Evolutionary conservation across 1,140 invertebrate genomes (phyloP).

Genomic region (Vollenhovia emeryi): DNA sequence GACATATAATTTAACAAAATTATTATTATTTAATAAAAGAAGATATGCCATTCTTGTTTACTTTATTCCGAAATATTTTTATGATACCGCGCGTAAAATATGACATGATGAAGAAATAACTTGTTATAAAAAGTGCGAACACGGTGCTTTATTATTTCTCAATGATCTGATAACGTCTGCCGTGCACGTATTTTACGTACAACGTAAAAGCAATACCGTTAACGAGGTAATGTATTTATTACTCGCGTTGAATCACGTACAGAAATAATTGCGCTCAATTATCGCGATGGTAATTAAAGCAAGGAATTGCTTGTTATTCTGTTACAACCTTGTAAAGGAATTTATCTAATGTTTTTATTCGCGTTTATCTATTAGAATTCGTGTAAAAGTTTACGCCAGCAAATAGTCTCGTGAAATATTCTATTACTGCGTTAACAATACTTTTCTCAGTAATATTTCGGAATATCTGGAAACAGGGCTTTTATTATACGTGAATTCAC

Average conservation of each 20-base stretch:
- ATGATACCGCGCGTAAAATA: not conserved
- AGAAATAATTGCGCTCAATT: constrained; percentile 2
- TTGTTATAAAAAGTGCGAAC: constrained; percentile 7
- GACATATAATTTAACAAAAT: not conserved
- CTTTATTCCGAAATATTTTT: not conserved
- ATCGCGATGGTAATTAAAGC: not conserved
- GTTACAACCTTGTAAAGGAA: not conserved
- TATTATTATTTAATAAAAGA: not conserved
- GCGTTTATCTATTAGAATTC: not conserved
- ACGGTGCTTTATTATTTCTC: constrained; percentile 18
- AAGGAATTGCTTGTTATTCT: not conserved
- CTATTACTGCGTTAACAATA: not conserved
- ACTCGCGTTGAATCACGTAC: constrained; percentile 9
- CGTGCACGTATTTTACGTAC: not conserved
- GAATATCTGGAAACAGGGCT: not conserved
- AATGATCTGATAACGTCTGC: not conserved
- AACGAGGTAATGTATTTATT: constrained; percentile 26
- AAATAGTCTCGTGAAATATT: not conserved
- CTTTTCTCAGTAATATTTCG: not conserved
- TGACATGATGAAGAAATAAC: not conserved
- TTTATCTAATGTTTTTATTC: not conserved
- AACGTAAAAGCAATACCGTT: not conserved
- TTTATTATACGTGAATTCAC: not conserved
- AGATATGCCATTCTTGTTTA: not conserved
- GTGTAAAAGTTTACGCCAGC: not conserved